Evolutionary conservation across 1,140 invertebrate genomes (phyloP), one percentile per base, ranked within the genome.

Genomic region (Trissolcus basalis): DNA sequence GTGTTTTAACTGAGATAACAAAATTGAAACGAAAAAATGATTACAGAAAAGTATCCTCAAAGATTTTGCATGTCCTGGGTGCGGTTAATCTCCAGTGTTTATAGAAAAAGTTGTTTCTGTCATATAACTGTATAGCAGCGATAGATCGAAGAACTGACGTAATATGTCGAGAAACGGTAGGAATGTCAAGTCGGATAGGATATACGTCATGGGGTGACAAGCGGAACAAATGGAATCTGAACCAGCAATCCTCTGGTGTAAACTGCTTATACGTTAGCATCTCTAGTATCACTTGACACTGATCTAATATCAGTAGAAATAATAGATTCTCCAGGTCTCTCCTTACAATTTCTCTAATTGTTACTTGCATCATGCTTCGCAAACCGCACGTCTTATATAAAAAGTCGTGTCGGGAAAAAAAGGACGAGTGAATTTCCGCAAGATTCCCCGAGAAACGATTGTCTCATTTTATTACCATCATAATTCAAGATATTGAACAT

Each of bases 171-270:
- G 80, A 81, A 81, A 81, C 79, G 77, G 78, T 77, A 73, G 75
- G 72, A 77, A 79, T 73, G 81, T 80, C 81, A 81, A 79, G 82
- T 72, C 79, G 78, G 81, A 83, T 83, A 72, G 85, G 81, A 86
- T 86, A 84, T 87, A 82, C 81, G 85, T 88, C 86, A 88, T 81
- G 80, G 79, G 81, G 70, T 84, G 86, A 87, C 86, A 87, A 81
- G 83, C 85, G 87, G 86, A 88, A 88, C 87, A 88, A 88, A 88
- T 88, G 85, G 86, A 88, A 88, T 87, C 85, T 87, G 86, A 86
- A 88, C 83, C 82, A 88, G 86, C 86, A 86, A 85, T 87, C 81
- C 86, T 85, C 80, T 70, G 78, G 81, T 83, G 82, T 85, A 85
- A 86, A 86, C 85, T 87, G 86, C 86, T 88, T 88, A 86, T 86